Evolutionary conservation across 2,113 vertebrate species (phyloP).

Genomic region (Muntiacus muntjak): DNA sequence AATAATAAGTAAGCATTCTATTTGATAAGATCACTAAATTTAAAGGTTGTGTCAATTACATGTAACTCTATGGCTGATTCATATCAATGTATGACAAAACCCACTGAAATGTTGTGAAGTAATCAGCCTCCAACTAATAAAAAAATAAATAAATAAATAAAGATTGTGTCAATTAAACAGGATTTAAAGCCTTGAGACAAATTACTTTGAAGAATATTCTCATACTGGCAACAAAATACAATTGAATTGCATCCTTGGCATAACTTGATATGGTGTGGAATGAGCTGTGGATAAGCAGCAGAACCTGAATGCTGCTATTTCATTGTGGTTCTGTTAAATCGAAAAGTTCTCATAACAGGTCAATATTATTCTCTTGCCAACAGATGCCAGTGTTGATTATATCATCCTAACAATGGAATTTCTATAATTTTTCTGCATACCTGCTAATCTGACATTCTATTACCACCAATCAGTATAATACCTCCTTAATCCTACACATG

Average conservation of each 20-base stretch:
- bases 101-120: no score
- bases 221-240: background rate
- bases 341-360: background rate
- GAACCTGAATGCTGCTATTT: background rate
- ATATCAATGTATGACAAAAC: no score
- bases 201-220: constrained; percentile 9
- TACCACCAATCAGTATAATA: background rate
- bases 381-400: background rate
- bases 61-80: no score
- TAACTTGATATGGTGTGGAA: background rate
- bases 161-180: background rate
- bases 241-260: background rate
- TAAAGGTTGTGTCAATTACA: background rate
- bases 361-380: background rate
- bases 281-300: background rate
- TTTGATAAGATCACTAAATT: background rate
- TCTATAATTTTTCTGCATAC: background rate
- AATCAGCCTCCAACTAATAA: no score
- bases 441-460: background rate
- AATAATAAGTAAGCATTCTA: background rate
- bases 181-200: background rate
- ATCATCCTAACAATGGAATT: background rate
- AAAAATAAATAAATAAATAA: no score
- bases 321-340: background rate
- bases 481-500: background rate